Base-by-base conservation (phyloP, 2,113 vertebrate genomes). In the Cyprichromis sp. region DNA sequence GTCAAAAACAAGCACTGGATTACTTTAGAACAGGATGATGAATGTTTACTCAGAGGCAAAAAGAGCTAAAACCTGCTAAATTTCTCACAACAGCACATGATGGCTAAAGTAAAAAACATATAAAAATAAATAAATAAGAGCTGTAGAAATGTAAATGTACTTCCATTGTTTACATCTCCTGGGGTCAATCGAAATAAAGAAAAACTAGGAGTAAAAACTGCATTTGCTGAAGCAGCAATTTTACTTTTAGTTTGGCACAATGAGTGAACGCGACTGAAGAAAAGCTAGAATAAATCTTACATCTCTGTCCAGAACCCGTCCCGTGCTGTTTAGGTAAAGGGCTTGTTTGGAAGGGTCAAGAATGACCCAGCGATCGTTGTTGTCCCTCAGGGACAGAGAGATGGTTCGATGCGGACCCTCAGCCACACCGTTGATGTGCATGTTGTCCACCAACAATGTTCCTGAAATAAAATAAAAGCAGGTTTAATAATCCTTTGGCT, bases 351-450 rank as follows among this genome's bases (percentile, higher is more conserved):
- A 92, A 2, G 98, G 96, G 90, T 99, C 97, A 11, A 99, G 93
- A 91, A 99, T 97, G 90, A 99, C 98, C 99, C 99, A 99, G 91
- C 97, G 96, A 92, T 98, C 94, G 3, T 96, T 21, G 36, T 99
- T 99, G 95, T 98, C 97, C 92, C 97, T 97, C 57, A 99, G 91
- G 8, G 97, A 97, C 66, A 99, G 96, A 42, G 98, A 97, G 17
- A 99, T 99, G 87, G 98, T 99, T 24, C 97, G 97, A 53, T 97
- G 93, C 1, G 97, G 97, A 82, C 97, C 98, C 88, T 97, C 95
- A 2, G 98, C 97, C 50, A 97, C 96, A 3, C 99, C 99, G 83
- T 99, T 99, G 92, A 99, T 99, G 94, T 99, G 97, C 98, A 99
- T 99, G 87, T 97, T 98, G 92, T 98, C 98, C 93, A 99, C 98